Conservation (phyloP, 2,113 vertebrate species). For the Pygoscelis adeliae region DNA sequence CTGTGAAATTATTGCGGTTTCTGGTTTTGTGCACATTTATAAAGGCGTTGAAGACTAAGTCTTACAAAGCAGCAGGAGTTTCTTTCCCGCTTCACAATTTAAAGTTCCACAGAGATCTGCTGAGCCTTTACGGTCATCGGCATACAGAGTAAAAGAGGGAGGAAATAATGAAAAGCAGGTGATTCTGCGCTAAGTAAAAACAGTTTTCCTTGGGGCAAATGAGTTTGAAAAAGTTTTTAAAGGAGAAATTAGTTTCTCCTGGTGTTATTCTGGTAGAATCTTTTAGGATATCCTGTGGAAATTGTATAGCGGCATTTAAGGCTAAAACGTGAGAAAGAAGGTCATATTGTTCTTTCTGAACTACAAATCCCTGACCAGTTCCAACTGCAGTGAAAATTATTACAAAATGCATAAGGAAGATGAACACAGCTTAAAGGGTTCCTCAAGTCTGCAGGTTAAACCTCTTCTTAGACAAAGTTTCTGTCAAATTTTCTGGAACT, state of each 20-base stretch:
- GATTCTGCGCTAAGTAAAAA: neutral
- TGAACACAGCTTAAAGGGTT: neutral
- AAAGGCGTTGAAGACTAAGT: neutral
- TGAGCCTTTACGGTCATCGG: neutral
- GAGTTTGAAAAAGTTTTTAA: neutral
- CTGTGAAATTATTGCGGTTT: neutral
- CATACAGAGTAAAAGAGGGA: neutral
- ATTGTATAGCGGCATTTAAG: neutral
- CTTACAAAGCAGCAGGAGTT: constrained; percentile 9
- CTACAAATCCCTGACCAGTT: neutral
- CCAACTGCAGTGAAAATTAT: neutral
- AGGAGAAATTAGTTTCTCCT: neutral
- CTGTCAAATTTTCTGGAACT: neutral
- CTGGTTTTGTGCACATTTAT: neutral
- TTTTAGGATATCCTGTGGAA: neutral
- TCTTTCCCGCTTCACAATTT: neutral
- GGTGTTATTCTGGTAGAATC: neutral
- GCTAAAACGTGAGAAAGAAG: neutral
- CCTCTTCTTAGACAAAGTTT: neutral
- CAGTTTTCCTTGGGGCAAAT: neutral
- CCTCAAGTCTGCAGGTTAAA: neutral
- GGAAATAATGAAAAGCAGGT: constrained; percentile 32
- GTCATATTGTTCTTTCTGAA: neutral
- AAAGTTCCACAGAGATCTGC: constrained; percentile 24
- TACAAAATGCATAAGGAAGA: neutral